A percentile compares a stretch with the other conserved stretches of the same genome.
These are phyloP conservation scores for Andrena dorsata DNA, from an alignment of 2,888 invertebrate species.

Conservation along the genomic window DNA sequence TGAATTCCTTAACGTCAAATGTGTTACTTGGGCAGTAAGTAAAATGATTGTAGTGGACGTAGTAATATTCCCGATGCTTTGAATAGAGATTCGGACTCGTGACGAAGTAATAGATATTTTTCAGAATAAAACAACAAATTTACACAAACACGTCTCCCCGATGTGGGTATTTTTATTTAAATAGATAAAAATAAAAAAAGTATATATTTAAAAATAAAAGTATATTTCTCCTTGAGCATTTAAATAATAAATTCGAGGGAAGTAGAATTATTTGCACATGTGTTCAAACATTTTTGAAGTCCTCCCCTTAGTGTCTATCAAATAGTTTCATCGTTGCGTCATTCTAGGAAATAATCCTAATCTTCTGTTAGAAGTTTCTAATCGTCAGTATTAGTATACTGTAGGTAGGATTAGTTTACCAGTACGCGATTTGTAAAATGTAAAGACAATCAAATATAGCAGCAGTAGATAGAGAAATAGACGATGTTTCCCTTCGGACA, in stretches of 20 bases:
- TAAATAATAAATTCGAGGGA: conserved; percentile 1
- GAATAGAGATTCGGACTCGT: neutral
- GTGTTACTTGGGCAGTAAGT: neutral
- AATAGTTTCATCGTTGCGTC: neutral
- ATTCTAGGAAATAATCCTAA: neutral
- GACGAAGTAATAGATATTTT: too few relatives aligned
- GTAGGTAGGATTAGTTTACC: conserved; percentile 20
- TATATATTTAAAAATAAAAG: neutral
- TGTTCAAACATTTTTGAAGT: conserved; percentile 5
- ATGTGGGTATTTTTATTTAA: neutral
- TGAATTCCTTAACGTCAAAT: neutral
- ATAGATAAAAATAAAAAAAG: neutral
- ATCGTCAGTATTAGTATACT: conserved; percentile 33
- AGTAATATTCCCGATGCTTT: neutral
- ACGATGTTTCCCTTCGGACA: conserved; percentile 11
- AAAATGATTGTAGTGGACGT: conserved; percentile 1
- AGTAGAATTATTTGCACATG: conserved; percentile 7
- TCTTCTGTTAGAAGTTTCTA: conserved; percentile 1
- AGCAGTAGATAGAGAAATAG: conserved; percentile 33
- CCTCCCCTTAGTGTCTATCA: neutral
- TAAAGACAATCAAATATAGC: conserved; percentile 64
- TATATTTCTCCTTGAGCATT: neutral
- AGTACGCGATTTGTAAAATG: conserved; percentile 26
- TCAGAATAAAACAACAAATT: too few relatives aligned
- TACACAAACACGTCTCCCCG: too few relatives aligned